Evolutionary conservation across 2,113 vertebrate species (phyloP), one percentile per base, ranked within the genome.

Genomic region (Oceanodroma tethys): DNA sequence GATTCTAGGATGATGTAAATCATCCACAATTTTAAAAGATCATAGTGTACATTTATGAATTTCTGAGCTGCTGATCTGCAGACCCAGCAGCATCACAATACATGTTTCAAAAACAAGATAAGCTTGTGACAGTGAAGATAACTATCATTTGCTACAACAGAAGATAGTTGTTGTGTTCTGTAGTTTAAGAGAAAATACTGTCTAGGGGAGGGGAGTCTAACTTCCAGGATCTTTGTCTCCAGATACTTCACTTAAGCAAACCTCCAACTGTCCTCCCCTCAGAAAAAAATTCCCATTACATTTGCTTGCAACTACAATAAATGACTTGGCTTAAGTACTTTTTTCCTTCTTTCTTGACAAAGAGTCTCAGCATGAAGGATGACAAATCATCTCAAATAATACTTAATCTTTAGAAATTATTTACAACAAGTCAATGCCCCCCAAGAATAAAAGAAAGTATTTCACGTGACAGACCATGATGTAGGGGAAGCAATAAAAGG

Each of bases 371-470:
- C 68, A 38, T 59, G 68, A 87, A 95, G 68, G 73, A 95, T 80
- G 91, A 96, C 87, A 97, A 90, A 95, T 95, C 82, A 95, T 88
- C 60, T 86, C 86, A 95, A 97, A 86, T 80, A 81, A 83, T 93
- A 88, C 56, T 96, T 97, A 95, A 93, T 97, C 81, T 94, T 96
- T 86, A 95, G 93, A 97, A 97, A 97, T 93, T 97, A 94, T 97
- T 97, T 97, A 97, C 94, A 96, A 97, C 71, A 86, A 96, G 74
- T 84, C 79, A 97, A 38, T 97, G 94, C 85, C 89, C 89, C 86
- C 56, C 74, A 94, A 95, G 96, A 97, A 95, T 95, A 97, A 96
- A 97, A 97, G 75, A 68, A 84, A 73, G 15, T 80, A 70, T 90
- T 96, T 85, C 81, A 95, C 47, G 62, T 96, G 85, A 78, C 88